These are phyloP conservation scores for Sycobia sp. DNA, from an alignment of 1,140 invertebrate species.

Conservation along the genomic window DNA sequence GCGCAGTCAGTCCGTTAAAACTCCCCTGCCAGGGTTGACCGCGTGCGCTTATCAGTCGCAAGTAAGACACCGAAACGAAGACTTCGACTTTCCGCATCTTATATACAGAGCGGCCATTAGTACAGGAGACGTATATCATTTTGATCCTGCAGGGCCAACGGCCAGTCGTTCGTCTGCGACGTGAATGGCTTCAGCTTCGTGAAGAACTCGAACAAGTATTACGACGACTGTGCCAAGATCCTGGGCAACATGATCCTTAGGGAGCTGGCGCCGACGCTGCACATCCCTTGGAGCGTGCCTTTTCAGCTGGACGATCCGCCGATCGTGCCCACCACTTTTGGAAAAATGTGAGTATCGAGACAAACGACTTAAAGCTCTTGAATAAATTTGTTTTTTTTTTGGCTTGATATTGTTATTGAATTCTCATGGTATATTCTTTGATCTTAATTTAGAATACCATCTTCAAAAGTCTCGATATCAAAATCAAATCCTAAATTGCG, in stretches of 20 bases:
- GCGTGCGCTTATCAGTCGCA: too few species aligned
- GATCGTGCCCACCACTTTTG: conserved; percentile 98
- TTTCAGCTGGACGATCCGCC: conserved; percentile 98
- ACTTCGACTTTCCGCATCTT: too few species aligned
- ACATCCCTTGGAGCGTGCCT: conserved; percentile 96
- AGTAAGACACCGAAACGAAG: too few species aligned
- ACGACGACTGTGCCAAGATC: conserved; percentile 99
- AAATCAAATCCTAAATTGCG: too few species aligned
- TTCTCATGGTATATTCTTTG: too few species aligned
- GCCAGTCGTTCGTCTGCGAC: conserved; percentile 98
- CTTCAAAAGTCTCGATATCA: too few species aligned
- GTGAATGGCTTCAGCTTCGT: conserved; percentile 99
- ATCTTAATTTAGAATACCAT: too few species aligned
- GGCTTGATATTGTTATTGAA: too few species aligned
- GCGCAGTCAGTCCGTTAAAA: background rate
- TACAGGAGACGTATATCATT: too few species aligned
- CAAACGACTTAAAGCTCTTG: background rate
- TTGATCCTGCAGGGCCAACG: conserved; percentile 80
- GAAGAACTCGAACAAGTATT: conserved; percentile 99
- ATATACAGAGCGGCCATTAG: too few species aligned
- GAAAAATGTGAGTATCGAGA: conserved; percentile 85
- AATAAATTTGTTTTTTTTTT: too few species aligned
- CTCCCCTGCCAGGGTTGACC: too few species aligned
- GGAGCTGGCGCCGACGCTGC: conserved; percentile 90
- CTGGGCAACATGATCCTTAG: conserved; percentile 92